Percentiles rank a stretch among this genome's conserved stretches.
These are phyloP conservation scores for Emys orbicularis DNA, from an alignment of 2,797 vertebrate species.

Conservation along the genomic window DNA sequence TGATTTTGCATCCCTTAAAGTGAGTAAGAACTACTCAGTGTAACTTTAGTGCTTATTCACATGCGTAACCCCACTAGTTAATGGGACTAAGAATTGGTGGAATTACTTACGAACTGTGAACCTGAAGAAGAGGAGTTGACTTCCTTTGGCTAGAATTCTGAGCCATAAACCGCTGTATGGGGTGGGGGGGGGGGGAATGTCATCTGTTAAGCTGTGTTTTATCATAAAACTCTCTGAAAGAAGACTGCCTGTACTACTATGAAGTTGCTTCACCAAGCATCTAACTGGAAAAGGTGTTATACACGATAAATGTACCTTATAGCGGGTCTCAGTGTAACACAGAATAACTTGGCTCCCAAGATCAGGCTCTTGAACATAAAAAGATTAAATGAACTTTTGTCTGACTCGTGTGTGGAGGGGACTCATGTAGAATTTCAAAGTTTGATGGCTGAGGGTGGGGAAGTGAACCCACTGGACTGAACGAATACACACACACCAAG, in stretches of 20 bases:
- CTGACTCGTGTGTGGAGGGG: not conserved
- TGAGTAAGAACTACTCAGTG: not conserved
- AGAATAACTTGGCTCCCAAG: not conserved
- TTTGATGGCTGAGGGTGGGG: not conserved
- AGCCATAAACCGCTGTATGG: not conserved
- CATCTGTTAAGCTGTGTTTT: not conserved
- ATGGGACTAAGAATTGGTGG: not conserved
- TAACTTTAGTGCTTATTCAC: not conserved
- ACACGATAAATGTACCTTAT: not conserved
- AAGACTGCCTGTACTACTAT: not conserved
- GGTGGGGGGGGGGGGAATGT: not conserved
- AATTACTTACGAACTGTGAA: not conserved
- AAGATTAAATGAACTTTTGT: not conserved
- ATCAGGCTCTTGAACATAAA: not conserved
- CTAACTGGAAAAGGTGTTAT: not conserved
- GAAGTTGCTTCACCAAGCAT: not conserved
- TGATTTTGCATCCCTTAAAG: not conserved
- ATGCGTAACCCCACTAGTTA: too few species aligned
- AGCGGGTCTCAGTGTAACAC: not conserved
- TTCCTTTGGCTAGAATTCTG: not conserved
- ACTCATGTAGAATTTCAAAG: not conserved
- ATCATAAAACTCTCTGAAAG: not conserved
- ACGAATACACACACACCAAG: not conserved
- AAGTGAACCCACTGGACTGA: not conserved
- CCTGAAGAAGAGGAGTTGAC: not conserved